Evolutionary conservation across 2,888 invertebrate species (phyloP), one percentile per base, ranked within the genome.

Genomic region (Zaprionus obscuricornis): DNA sequence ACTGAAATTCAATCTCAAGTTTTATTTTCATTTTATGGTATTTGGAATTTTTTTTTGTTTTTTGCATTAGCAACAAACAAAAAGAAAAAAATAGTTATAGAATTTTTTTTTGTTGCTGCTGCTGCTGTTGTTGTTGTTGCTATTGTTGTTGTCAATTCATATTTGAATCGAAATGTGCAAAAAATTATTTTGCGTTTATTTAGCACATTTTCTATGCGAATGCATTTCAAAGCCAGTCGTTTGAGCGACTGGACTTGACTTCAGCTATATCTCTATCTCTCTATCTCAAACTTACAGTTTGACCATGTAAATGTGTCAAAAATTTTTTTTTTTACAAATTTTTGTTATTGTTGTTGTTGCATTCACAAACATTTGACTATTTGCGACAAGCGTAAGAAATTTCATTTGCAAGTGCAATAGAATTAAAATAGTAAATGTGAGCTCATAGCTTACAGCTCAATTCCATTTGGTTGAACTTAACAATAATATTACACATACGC

Each of bases 131-230:
- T 18, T 33, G 13, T 49, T 20, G 29, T 59, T 60, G 33, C 42
- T 29, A 18, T 31, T 59, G 27, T 60, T 57, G 52, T 66, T 74
- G 78, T 81, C 67, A 67, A 56, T 75, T 67, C 59, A 66, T 46
- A 52, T 79, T 74, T 74, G 51, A 63, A 77, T 81, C 78, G 49
- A 55, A 81, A 77, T 85, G 69, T 85, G 85, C 69, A 69, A 82
- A n/a, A n/a, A 51, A 85, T 78, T 85, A 54, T 70, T 82, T 83
- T 67, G 79, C 67, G 66, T 85, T 81, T 78, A 63, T 42, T 85
- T 85, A 78, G 79, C 83, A 71, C 75, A 74, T 82, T 81, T 82
- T 74, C 66, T 55, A 74, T 16, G 65, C 62, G 74, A 77, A 58
- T 74, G 77, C 43, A 54, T 60, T 59, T 66, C 40, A 58, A 50